Evolutionary conservation across 1,140 invertebrate genomes (phyloP).

Genomic region (Cydia amplana): DNA sequence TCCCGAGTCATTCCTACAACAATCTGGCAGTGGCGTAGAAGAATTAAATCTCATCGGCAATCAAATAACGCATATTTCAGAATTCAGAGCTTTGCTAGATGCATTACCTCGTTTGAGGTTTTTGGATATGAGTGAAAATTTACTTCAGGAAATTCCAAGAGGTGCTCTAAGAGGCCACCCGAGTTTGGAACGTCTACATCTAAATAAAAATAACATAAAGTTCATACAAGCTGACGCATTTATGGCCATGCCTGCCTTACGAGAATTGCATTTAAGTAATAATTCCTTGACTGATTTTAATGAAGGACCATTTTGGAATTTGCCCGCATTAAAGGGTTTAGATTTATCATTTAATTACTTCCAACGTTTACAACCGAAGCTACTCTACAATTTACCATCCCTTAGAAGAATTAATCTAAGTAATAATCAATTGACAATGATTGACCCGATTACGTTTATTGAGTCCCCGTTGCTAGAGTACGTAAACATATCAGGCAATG

Average conservation of each 20-base stretch:
- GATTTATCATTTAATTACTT: conserved; percentile 90
- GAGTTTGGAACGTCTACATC: conserved; percentile 87
- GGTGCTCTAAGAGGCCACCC: conserved; percentile 88
- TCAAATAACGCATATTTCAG: conserved; percentile 86
- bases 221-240: conserved; percentile 88
- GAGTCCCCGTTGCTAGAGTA: conserved; percentile 86
- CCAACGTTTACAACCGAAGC: conserved; percentile 83
- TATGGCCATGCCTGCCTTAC: conserved; percentile 88
- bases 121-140: conserved; percentile 88
- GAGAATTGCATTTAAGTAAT: conserved; percentile 88
- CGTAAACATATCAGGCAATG: conserved; percentile 89
- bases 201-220: conserved; percentile 88
- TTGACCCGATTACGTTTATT: conserved; percentile 87
- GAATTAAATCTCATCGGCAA: conserved; percentile 88
- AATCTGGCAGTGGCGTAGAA: conserved; percentile 85
- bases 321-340: conserved; percentile 89
- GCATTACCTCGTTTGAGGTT: conserved; percentile 87
- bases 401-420: conserved; percentile 89
- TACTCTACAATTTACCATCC: conserved; percentile 87
- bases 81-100: conserved; percentile 85
- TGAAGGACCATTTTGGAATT: conserved; percentile 88
- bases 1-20: conserved; percentile 88
- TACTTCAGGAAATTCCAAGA: conserved; percentile 86
- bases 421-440: conserved; percentile 85
- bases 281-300: conserved; percentile 86